These are phyloP conservation scores for Nesospiza acunhae DNA, from an alignment of 2,113 vertebrate genomes.

Conservation along the genomic window DNA sequence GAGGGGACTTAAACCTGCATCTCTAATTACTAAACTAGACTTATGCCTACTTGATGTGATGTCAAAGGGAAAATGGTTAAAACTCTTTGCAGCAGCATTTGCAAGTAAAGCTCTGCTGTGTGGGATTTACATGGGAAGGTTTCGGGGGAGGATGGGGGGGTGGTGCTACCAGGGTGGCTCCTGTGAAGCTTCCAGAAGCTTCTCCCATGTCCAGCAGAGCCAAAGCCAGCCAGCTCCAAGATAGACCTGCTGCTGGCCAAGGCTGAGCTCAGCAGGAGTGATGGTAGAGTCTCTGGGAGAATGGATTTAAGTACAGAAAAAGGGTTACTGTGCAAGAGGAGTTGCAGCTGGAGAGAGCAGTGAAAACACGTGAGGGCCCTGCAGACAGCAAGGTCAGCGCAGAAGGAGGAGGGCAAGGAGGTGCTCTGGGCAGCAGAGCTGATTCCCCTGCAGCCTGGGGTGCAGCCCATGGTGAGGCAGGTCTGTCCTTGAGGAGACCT, in stretches of 20 bases:
- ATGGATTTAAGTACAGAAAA: background rate
- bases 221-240: accelerated
- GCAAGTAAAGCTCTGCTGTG: background rate
- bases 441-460: background rate
- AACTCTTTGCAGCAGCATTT: background rate
- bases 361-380: background rate
- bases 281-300: background rate
- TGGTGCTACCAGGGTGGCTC: background rate
- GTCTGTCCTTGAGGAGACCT: background rate
- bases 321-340: background rate
- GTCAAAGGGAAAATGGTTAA: background rate
- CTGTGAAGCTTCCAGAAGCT: background rate
- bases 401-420: background rate
- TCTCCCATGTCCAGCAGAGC: background rate
- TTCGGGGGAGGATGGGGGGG: accelerated
- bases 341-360: background rate
- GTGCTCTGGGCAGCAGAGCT: background rate
- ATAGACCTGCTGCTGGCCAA: background rate
- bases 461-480: background rate
- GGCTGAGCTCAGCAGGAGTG: background rate
- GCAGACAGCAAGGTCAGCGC: background rate
- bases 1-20: background rate
- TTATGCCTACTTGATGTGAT: accelerated
- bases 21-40: background rate
- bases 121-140: background rate